Conservation (phyloP, 1,140 invertebrate genomes). For the Carposina sasakii region DNA sequence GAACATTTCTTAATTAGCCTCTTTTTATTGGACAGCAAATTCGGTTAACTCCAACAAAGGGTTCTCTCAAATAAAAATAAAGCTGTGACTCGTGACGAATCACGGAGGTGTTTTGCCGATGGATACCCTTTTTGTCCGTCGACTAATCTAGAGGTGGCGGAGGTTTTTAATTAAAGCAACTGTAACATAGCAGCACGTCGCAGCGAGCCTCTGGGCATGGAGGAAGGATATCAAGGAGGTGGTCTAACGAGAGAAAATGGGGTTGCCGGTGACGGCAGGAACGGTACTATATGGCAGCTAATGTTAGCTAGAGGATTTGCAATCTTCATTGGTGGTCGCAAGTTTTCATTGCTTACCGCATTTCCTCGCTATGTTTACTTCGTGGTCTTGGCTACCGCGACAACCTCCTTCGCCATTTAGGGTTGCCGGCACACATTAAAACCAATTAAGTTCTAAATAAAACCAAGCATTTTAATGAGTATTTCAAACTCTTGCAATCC, state of each 20-base stretch:
- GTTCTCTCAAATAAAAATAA: constrained; percentile 67
- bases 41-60: constrained; percentile 67
- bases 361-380: too few relatives aligned
- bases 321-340: too few relatives aligned
- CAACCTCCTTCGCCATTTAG: constrained; percentile 19
- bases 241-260: too few relatives aligned
- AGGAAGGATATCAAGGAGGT: too few relatives aligned
- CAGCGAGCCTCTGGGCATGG: too few relatives aligned
- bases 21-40: constrained; percentile 68
- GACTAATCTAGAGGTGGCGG: constrained; percentile 64
- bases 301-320: too few relatives aligned
- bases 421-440: constrained; percentile 21
- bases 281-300: too few relatives aligned
- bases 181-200: constrained; percentile 63
- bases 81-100: constrained; percentile 66
- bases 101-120: constrained; percentile 60
- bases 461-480: constrained; percentile 28
- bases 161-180: constrained; percentile 69
- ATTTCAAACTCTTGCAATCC: constrained; percentile 11
- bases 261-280: too few relatives aligned
- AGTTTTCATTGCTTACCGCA: too few relatives aligned
- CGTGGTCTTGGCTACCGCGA: too few relatives aligned
- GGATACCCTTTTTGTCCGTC: constrained; percentile 63
- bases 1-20: constrained; percentile 68
- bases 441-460: constrained; percentile 30